Base-by-base conservation (phyloP, 2,888 invertebrate species). In the Sinohyriopsis cumingii region DNA sequence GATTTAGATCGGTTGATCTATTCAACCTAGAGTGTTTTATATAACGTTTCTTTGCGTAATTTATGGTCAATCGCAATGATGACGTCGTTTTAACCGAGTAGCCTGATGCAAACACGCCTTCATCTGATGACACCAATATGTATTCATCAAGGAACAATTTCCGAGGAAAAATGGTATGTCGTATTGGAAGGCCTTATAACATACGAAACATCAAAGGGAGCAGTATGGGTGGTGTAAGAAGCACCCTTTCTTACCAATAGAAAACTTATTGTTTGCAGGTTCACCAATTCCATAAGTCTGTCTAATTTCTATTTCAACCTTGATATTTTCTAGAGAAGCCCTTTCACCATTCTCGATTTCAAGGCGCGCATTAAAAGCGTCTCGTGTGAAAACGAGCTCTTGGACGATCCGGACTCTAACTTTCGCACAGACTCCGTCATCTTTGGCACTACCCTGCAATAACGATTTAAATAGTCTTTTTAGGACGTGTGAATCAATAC, bases 331-430 rank as follows among this genome's bases (percentile, higher is more conserved):
- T 24, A 82, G 57, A 12, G 67, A 64, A 18, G 71, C 69, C 22
- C 67, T 69, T 68, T 82, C 80, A 7, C 78, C 79, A 63, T 82
- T 82, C 53, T 82, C 82, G 19, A 82, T 75, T 60, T 82, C 82
- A 15, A 82, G 67, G 15, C 71, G 70, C 25, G 82, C 82, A 55
- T 74, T 73, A 65, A 82, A 82, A 12, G 77, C 82, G 9, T 82
- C 78, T 61, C 82, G 63, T 25, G 78, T 79, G 7, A 82, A 67
- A 15, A 78, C 79, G 5, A 82, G 69, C 25, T 79, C 77, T 56
- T 82, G 82, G 3, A 77, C 68, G 68, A 82, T 80, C 9, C 75
- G 56, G 5, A 82, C 71, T 63, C 79, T 61, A 18, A 82, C 80
- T 60, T 76, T 73, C 20, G 82, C 82, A 65, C 82, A 82, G 2